These are phyloP conservation scores for Drosophila bifasciata DNA, from an alignment of 1,140 invertebrate genomes.

Conservation along the genomic window DNA sequence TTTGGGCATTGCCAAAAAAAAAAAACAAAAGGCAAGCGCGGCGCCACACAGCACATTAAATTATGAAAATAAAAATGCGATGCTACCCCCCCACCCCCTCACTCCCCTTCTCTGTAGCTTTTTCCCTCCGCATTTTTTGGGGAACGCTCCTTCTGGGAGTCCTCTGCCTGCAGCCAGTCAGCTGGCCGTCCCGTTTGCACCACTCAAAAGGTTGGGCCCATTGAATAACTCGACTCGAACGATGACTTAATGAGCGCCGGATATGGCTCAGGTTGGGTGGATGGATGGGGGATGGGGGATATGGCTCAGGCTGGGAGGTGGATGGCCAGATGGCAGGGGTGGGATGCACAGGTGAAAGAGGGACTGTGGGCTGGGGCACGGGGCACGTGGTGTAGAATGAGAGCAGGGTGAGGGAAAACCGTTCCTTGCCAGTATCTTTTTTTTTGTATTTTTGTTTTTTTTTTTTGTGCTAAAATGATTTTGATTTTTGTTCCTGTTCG, in stretches of 20 bases:
- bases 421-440: constrained; percentile 10
- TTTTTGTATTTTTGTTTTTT: constrained; percentile 1
- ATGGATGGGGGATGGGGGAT: background rate
- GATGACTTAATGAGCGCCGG: constrained; percentile 75
- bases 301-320: too few species aligned
- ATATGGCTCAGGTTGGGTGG: constrained; percentile 41
- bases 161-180: background rate
- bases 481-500: constrained; percentile 27
- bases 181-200: constrained; percentile 24
- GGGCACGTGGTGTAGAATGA: background rate
- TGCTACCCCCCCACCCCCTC: constrained; percentile 2
- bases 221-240: constrained; percentile 75
- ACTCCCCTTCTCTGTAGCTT: too few species aligned
- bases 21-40: constrained; percentile 71
- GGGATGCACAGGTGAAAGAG: too few species aligned
- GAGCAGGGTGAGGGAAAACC: background rate
- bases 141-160: constrained; percentile 2
- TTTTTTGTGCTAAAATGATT: constrained; percentile 24
- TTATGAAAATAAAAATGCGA: constrained; percentile 75
- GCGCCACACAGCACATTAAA: constrained; percentile 64
- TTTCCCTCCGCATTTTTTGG: too few species aligned
- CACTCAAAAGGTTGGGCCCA: constrained; percentile 77
- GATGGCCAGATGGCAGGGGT: background rate
- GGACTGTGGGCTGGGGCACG: too few species aligned
- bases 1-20: constrained; percentile 73